These are phyloP conservation scores for Ceriagrion tenellum DNA, from an alignment of 2,888 invertebrate species.

Conservation along the genomic window DNA sequence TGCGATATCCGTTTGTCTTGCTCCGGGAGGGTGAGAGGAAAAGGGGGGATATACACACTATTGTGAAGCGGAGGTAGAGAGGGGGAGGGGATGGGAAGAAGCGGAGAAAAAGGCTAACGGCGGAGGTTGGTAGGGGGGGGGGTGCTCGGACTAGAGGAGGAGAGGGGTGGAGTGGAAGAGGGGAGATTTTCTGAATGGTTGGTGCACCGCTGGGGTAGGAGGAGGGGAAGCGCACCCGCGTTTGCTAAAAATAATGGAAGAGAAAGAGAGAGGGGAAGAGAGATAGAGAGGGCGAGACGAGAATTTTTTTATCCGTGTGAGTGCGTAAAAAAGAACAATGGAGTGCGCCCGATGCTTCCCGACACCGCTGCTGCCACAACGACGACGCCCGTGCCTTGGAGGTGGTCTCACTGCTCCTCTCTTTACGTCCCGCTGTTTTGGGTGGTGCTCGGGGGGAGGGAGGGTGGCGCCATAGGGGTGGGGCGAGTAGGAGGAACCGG, in stretches of 20 bases:
- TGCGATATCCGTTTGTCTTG: constrained; percentile 34
- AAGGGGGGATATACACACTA: not conserved
- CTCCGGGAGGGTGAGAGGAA: not conserved
- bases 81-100: too few species aligned
- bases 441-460: too few species aligned
- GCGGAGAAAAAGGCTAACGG: too few species aligned
- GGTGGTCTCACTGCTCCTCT: too few species aligned
- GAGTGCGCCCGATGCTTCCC: not conserved
- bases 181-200: not conserved
- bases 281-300: too few species aligned
- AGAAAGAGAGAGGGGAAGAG: not conserved
- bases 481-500: too few species aligned
- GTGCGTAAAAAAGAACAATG: not conserved
- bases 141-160: not conserved
- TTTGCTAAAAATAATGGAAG: not conserved
- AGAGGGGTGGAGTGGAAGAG: not conserved
- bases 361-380: not conserved
- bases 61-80: too few species aligned
- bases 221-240: not conserved
- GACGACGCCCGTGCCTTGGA: too few species aligned
- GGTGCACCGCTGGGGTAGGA: not conserved
- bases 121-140: not conserved
- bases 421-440: too few species aligned
- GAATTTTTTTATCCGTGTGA: not conserved
- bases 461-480: too few species aligned